These are phyloP conservation scores for Galeopterus variegatus DNA, from an alignment of 2,113 vertebrate species.

Conservation along the genomic window DNA sequence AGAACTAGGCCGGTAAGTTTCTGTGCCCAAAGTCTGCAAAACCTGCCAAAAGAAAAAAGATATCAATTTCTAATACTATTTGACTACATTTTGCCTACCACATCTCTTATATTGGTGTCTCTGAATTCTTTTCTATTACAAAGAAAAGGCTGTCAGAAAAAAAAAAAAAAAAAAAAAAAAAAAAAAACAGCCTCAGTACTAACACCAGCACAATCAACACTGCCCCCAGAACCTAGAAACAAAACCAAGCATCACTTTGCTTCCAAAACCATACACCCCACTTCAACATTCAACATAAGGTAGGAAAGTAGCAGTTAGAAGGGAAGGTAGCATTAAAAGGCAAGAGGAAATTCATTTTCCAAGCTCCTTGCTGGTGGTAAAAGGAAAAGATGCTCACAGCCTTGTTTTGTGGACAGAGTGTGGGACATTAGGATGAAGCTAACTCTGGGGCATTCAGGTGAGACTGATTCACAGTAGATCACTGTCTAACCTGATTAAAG, in stretches of 20 bases:
- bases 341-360: background rate
- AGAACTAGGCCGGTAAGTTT: conserved; percentile 98
- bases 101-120: background rate
- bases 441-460: background rate
- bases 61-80: background rate
- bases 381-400: background rate
- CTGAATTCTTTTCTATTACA: background rate
- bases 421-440: background rate
- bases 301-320: background rate
- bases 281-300: background rate
- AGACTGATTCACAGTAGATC: background rate
- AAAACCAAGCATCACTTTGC: background rate
- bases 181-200: background rate
- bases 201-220: background rate
- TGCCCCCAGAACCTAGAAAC: background rate
- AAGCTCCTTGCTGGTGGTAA: background rate
- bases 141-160: background rate
- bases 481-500: background rate
- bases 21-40: conserved; percentile 97
- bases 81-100: background rate
- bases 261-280: conserved; percentile 4
- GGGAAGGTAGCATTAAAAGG: background rate
- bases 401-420: background rate
- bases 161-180: background rate
- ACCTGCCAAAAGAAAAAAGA: conserved; percentile 88